Base-by-base conservation (phyloP, 37 sponge, comb jelly and placozoan genomes). In the Chondrilla cf. caribensis region DNA sequence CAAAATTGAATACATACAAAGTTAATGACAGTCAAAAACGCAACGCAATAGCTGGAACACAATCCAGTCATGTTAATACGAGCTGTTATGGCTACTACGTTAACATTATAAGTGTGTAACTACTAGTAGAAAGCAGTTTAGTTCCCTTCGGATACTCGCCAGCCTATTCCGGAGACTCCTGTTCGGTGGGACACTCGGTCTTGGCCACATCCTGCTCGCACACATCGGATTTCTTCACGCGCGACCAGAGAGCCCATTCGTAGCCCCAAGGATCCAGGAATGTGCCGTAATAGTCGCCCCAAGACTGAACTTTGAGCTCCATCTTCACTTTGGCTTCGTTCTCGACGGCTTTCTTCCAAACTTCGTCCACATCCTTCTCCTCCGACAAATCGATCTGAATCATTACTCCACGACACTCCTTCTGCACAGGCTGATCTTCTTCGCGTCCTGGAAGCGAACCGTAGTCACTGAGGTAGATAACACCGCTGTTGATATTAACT, bases 241-340 rank as follows among this genome's bases (percentile, higher is more conserved):
- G 11, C 9, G 51, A 47, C 51, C 51, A 47, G 11, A 62, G 18
- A 7, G 77, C 55, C 89, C 89, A 89, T 39, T 44, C 36, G 54
- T 66, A 89, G 11, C 89, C 89, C 32, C 84, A 89, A 8, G 89
- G 89, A 38, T 89, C 89, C 17, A 15, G 14, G 25, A 89, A 43
- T 19, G 32, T 32, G 2, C 89, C 89, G 43, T 82, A 82, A 14
- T 60, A 15, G 11, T 26, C 76, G 6, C 89, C 89, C 85, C 86
- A 89, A 24, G 14, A 78, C 59, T 89, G 89, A 43, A 65, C 43
- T 38, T 85, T 77, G 22, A 89, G 77, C 32, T 85, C 82, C 26
- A 39, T 31, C 0, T 47, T 37, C 0, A 76, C 77, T 21, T 39
- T 85, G 39, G 86, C 82, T 47, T 86, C 89, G 40, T 82, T 84